Evolutionary conservation across 92 coral and sea anemone species (phyloP).

Genomic region (Desmophyllum pertusum): DNA sequence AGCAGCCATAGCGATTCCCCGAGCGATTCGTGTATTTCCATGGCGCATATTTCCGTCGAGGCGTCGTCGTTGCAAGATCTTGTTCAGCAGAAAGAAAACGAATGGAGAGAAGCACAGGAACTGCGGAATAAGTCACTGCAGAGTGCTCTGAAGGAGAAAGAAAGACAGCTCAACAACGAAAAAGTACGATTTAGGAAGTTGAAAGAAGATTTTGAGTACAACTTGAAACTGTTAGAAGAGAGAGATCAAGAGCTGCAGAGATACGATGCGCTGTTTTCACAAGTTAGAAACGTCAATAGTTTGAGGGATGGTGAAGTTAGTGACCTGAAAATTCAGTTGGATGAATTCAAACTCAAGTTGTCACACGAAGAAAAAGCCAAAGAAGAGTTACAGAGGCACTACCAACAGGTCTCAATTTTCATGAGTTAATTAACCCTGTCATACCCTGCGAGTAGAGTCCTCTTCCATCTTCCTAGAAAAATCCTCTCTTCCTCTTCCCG

Average conservation of each 20-base stretch:
- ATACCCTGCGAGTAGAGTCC: no score
- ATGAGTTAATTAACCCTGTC: neutral
- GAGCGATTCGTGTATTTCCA: neutral
- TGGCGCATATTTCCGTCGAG: slow-evolving; percentile 18
- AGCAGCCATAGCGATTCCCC: neutral
- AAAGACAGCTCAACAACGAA: slow-evolving; percentile 75
- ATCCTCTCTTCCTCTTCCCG: no score
- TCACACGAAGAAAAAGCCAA: slow-evolving; percentile 75
- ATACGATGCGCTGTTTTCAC: slow-evolving; percentile 80
- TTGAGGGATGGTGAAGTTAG: slow-evolving; percentile 84
- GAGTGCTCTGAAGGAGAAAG: slow-evolving; percentile 73
- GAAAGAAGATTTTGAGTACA: slow-evolving; percentile 95
- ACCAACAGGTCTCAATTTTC: slow-evolving; percentile 73
- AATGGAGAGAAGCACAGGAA: slow-evolving; percentile 92
- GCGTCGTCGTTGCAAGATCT: slow-evolving; percentile 59
- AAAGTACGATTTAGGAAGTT: slow-evolving; percentile 84
- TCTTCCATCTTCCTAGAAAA: no score
- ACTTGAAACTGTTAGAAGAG: slow-evolving; percentile 80
- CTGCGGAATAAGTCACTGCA: slow-evolving; percentile 75
- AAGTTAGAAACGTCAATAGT: slow-evolving; percentile 68
- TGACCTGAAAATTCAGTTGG: slow-evolving; percentile 86
- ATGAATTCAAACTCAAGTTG: slow-evolving; percentile 78
- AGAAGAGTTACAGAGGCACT: slow-evolving; percentile 84
- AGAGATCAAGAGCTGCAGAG: slow-evolving; percentile 86
- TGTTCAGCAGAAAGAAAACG: slow-evolving; percentile 93